These are phyloP conservation scores for Pelodiscus sinensis DNA, from an alignment of 2,113 vertebrate genomes.

Conservation along the genomic window DNA sequence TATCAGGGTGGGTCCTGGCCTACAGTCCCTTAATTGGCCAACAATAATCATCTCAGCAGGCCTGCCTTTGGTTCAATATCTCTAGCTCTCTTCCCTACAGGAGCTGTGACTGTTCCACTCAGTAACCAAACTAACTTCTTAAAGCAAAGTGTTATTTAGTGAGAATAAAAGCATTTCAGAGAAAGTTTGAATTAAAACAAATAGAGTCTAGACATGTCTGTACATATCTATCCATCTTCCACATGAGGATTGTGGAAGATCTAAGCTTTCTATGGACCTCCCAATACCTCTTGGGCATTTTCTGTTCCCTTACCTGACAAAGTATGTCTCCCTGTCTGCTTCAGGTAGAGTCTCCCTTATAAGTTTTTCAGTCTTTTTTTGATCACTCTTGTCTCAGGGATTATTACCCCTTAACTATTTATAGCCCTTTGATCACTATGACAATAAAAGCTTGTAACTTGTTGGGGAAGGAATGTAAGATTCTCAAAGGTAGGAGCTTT, in stretches of 20 bases:
- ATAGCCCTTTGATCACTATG: neutral
- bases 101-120: neutral
- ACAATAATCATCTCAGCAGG: neutral
- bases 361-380: neutral
- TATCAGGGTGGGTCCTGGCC: neutral
- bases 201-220: neutral
- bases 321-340: neutral
- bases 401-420: neutral
- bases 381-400: neutral
- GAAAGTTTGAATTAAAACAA: neutral
- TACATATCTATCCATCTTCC: neutral
- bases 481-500: neutral
- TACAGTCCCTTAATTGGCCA: neutral
- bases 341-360: neutral
- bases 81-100: neutral
- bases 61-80: neutral
- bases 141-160: neutral
- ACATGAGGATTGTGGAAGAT: neutral
- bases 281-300: neutral
- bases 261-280: neutral
- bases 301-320: neutral
- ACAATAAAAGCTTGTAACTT: neutral
- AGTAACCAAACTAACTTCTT: neutral
- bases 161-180: neutral
- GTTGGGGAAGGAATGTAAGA: neutral